Evolutionary conservation across 2,797 vertebrate species (phyloP).

Genomic region (Cirrhinus mrigala): DNA sequence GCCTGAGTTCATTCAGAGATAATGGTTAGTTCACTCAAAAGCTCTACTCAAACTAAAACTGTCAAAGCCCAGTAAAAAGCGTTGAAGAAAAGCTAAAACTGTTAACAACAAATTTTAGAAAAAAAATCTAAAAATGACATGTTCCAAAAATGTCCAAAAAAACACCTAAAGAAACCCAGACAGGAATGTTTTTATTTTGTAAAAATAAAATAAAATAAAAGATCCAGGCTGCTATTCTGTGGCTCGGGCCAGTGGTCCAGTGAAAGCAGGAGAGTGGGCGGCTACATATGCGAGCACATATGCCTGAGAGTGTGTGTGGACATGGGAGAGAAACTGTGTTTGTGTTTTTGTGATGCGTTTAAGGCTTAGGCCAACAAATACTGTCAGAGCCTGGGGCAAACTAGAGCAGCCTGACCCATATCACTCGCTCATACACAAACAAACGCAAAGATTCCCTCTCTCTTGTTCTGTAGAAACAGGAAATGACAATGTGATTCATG

Average conservation of each 20-base stretch:
- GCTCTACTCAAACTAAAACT: too few species aligned
- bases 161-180: not conserved
- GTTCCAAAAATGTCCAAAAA: not conserved
- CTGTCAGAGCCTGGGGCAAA: conserved; percentile 29
- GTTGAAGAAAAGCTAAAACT: too few species aligned
- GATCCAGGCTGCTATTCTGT: conserved; percentile 29
- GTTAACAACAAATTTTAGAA: too few species aligned
- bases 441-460: not conserved
- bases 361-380: conserved; percentile 7
- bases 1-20: too few species aligned
- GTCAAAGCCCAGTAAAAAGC: too few species aligned
- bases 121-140: too few species aligned
- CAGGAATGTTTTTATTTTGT: not conserved
- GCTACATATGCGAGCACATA: conserved; percentile 58
- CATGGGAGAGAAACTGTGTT: conserved; percentile 66
- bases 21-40: too few species aligned
- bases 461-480: not conserved
- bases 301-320: conserved; percentile 62
- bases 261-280: conserved; percentile 48
- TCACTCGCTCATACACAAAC: conserved; percentile 56
- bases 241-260: conserved; percentile 44
- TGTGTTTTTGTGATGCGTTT: conserved; percentile 29
- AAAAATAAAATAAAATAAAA: not conserved
- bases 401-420: conserved; percentile 52
- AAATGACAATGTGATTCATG: not conserved